Evolutionary conservation across 1,140 invertebrate genomes (phyloP), one percentile per base, ranked within the genome.

Genomic region (Teleogryllus occipitalis): DNA sequence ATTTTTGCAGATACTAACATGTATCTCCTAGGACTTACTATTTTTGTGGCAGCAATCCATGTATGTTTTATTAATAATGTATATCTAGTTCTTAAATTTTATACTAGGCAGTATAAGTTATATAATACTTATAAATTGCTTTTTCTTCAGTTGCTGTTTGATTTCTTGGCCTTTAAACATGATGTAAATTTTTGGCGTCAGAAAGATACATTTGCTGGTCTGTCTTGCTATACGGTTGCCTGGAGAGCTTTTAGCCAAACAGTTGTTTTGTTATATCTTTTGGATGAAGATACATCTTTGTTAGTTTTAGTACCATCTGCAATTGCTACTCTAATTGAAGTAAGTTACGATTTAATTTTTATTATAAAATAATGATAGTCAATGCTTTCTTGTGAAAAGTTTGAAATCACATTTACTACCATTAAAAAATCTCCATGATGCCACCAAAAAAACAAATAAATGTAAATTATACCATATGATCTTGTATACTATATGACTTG

Each of bases 131-230:
- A 27, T 74, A 78, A 14, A 18, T 78, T 74, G 47, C 10, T 47
- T 80, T 78, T 47, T 27, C 74, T 79, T 14, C 87, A 98, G 96
- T 85, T 99, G 78, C 87, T 99, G 12, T 97, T 99, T 85, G 98
- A 99, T 85, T 96, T 99, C 83, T 87, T 99, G 75, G 96, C 98
- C 5, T 98, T 99, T 83, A 99, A 99, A 90, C 99, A 98, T 87
- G 98, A 99, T 83, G 95, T 99, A 7, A 92, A 90, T 82, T 99
- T 98, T 85, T 99, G 98, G 98, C 90, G 92, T 80, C 89, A 91
- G 15, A 92, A 94, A 82, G 91, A 91, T 54, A 93, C 92, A 1
- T 93, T 98, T 86, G 95, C 93, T 48, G 98, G 98, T 3, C 85
- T 99, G 6, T 99, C 97, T 8, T 90, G 91, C 12, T 90, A 95